Conservation (phyloP, 2,888 invertebrate species). For the Halocaridina rubra region DNA sequence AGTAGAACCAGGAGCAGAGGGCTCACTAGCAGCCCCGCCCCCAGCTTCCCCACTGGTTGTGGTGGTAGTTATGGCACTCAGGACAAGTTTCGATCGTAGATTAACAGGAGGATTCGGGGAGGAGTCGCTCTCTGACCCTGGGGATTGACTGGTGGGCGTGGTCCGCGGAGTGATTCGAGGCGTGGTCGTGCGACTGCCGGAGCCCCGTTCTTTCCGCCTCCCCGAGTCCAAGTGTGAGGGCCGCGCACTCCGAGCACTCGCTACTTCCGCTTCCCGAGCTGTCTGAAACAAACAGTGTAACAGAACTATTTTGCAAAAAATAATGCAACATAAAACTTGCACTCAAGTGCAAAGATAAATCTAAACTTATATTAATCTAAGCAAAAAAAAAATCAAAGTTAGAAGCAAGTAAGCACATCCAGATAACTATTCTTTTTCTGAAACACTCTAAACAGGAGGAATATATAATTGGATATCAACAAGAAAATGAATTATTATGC, state of each 20-base stretch:
- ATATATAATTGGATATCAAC: no score
- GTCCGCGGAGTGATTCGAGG: conserved; percentile 65
- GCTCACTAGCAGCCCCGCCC: conserved; percentile 40
- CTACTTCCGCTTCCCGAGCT: conserved; percentile 72
- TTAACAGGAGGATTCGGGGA: conserved; percentile 67
- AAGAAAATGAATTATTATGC: no score
- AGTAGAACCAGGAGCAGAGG: conserved; percentile 57
- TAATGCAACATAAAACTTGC: neutral
- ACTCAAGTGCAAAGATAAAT: neutral
- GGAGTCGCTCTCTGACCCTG: conserved; percentile 67
- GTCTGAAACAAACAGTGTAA: conserved; percentile 72
- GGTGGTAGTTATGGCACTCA: conserved; percentile 33
- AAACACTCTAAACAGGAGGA: no score
- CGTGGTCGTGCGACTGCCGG: conserved; percentile 62
- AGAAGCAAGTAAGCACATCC: no score
- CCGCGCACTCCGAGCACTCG: conserved; percentile 65
- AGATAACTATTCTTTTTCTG: no score
- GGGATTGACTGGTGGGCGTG: conserved; percentile 66
- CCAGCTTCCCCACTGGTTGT: conserved; percentile 15
- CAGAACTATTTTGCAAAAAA: conserved; percentile 33
- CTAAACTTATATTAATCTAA: no score
- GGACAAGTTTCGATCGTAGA: conserved; percentile 56
- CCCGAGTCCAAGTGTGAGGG: conserved; percentile 59
- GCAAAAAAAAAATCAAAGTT: no score
- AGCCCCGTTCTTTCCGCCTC: conserved; percentile 64